Base-by-base conservation (phyloP, 2,888 invertebrate species). In the Dryobota labecula region DNA sequence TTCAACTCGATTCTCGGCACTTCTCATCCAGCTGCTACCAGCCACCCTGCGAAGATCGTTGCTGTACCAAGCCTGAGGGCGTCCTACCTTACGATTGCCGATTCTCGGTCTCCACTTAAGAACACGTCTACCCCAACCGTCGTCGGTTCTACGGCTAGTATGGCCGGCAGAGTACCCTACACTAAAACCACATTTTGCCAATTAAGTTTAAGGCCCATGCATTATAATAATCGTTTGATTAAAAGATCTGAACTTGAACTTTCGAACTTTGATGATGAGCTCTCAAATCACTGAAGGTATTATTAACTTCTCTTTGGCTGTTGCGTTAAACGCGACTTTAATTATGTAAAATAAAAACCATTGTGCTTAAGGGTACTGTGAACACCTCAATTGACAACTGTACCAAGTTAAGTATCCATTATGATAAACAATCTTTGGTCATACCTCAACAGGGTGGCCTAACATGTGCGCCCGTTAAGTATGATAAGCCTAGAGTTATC, bases 401-500 rank as follows among this genome's bases (percentile, higher is more conserved):
- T 11, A 70, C 18, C 2, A 51, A 41, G 27, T 43, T 24, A 60
- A 60, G 27, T 41, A 65, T 73, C 61, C 49, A 49, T 78, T 60
- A 33, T 7, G 27, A 11, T 30, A 15, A 7, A 3, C 43, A 47
- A 54, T 81, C 71, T 47, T 20, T 38, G 41, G 45, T 36, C 30
- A 45, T 66, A 62, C 38, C 62, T 30, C 60, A 18, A 8, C 27
- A 41, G 20, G 58, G 66, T 80, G 70, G 73, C 53, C 51, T 80
- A 75, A 84, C 75, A 79, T 70, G 58, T 63, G 20, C 30, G 13
- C 13, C 45, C 36, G 49, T 80, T 80, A 68, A 13, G 18, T 24
- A 7, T 11, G 78, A 76, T 82, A 72, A 81, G n/a, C 43, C 49
- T 15, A 38, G 27, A 41, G 41, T 66, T 73, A 78, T 73, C 68